Percentiles rank a stretch among this genome's conserved stretches.
Conservation (phyloP, 2,113 vertebrate species). For the Calidris pygmaea region DNA sequence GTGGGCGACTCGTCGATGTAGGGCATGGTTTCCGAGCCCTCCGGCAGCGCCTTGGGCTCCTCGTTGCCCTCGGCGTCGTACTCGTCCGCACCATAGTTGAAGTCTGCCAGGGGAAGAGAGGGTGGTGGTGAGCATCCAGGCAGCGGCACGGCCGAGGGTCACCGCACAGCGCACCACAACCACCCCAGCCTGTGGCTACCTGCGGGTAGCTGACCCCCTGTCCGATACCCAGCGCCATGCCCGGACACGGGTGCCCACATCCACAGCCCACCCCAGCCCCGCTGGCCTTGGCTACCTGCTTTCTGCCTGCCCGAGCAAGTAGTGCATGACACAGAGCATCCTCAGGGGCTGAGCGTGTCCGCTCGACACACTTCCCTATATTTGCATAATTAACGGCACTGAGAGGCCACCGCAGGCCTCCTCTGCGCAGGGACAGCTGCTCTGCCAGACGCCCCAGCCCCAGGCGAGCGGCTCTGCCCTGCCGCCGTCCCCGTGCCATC, state of each 20-base stretch:
- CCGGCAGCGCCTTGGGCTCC: constrained; percentile 88
- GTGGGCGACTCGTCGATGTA: constrained; percentile 98
- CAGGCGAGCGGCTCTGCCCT: not conserved
- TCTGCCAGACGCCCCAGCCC: not conserved
- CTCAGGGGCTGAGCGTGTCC: not conserved
- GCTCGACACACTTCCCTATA: constrained; percentile 52
- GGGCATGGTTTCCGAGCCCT: constrained; percentile 95
- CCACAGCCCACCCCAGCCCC: not conserved
- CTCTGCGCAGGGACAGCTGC: constrained; percentile 7
- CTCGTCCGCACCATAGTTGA: constrained; percentile 95
- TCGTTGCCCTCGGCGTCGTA: constrained; percentile 93
- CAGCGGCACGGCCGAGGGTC: not conserved
- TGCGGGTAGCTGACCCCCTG: rapidly evolving
- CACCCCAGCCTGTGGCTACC: not conserved
- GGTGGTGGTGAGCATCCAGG: constrained; percentile 67
- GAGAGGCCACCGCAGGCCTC: not conserved
- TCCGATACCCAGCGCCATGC: rapidly evolving
- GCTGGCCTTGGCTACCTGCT: not conserved
- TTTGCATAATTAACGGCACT: constrained; percentile 31
- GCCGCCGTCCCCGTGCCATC: not conserved
- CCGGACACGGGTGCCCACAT: rapidly evolving
- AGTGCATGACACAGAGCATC: not conserved
- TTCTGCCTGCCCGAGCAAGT: not conserved
- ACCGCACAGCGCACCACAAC: not conserved
- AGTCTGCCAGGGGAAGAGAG: constrained; percentile 82